Evolutionary conservation across 64 coral and sea anemone species (phyloP), one percentile per base, ranked within the genome.

Genomic region (Trachythela sp.): DNA sequence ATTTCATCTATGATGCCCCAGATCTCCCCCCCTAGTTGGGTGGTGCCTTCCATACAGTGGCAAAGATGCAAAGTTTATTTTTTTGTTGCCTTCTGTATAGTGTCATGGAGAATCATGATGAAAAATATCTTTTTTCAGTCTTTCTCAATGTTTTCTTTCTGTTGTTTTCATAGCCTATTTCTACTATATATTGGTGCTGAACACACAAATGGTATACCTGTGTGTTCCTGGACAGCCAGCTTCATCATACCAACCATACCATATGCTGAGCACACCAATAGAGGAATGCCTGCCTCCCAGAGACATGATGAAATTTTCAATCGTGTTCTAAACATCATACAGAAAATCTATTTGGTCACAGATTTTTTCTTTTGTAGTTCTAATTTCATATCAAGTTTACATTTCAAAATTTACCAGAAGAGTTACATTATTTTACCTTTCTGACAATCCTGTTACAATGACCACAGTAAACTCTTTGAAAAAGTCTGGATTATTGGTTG

Each of bases 201-300:
- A 33, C 49, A 14, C 37, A 83, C 31, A 18, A 33, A 56, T 13
- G n/a, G 8, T 54, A 59, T 43, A 99, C 96, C 94, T 95, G 93
- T 91, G 72, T 99, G 96, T 56, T 99, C 93, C 83, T 90, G 84
- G 32, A 99, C 54, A 13, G 89, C 93, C 32, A 99, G 85, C 80
- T 93, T 89, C 93, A 99, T 99, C 83, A 83, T 94, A 51, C 96
- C 96, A 99, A 99, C 93, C 4, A 99, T 93, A 33, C 96, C 96
- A 93, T 95, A 99, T 42, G 96, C 91, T 8, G 83, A 83, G 84
- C 96, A 99, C 8, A 99, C 91, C 87, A 99, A 58, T 27, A 99
- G 48, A 9, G 96, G 96, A 34, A 99, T 90, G 31, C 93, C 92
- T 9, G 59, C 71, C 37, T 87, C 84, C 96, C 93, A 99, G 0